Percentiles rank a stretch among this genome's conserved stretches.
Conservation (phyloP, 2,888 invertebrate genomes). For the Gymnocheta viridis region DNA sequence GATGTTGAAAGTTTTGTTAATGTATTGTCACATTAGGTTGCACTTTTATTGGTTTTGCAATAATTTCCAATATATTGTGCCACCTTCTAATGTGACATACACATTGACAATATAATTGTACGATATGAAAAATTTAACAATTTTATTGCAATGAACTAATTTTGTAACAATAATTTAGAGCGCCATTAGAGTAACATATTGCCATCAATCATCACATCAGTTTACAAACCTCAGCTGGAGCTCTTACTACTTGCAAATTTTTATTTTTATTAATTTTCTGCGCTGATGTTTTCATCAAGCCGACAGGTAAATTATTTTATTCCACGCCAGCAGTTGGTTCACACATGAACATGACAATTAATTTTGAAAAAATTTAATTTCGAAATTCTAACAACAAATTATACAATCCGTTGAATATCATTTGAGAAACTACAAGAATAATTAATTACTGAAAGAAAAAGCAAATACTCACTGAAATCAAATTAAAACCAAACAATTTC, state of each 20-base stretch:
- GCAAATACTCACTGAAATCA: conserved; percentile 6
- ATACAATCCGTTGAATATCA: background rate
- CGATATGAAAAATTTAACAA: too few species aligned
- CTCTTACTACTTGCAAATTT: background rate
- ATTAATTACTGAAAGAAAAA: conserved; percentile 8
- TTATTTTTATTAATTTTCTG: conserved; percentile 21
- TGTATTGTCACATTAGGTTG: too few species aligned
- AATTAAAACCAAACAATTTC: background rate
- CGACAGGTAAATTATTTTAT: background rate
- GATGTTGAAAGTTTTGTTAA: too few species aligned
- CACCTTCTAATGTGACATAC: too few species aligned
- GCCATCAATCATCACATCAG: too few species aligned
- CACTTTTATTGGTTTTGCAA: too few species aligned
- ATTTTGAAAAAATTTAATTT: background rate
- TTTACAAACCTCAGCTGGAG: background rate
- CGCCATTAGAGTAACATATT: too few species aligned
- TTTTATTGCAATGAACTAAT: too few species aligned
- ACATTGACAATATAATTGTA: too few species aligned
- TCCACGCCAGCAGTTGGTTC: too few species aligned
- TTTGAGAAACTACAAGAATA: background rate
- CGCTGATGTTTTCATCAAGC: background rate
- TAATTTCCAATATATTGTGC: too few species aligned
- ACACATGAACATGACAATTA: background rate
- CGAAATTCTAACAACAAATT: conserved; percentile 9
- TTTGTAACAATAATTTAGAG: too few species aligned